Conservation (phyloP, 2,888 invertebrate species). For the Gibbula magus region DNA sequence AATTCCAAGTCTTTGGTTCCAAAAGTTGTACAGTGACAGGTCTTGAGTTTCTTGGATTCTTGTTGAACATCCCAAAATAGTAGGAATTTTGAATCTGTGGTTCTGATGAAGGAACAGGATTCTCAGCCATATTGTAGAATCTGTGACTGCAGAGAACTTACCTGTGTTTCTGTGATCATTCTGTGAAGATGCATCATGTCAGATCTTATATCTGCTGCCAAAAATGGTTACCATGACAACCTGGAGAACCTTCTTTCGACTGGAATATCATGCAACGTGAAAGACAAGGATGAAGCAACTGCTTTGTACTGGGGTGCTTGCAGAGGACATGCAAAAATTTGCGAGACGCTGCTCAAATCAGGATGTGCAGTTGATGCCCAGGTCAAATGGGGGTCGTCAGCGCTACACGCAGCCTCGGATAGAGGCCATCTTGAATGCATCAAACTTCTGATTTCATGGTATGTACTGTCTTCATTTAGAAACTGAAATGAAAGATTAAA, state of each 20-base stretch:
- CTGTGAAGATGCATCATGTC: conserved; percentile 28
- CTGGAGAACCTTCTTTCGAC: conserved; percentile 34
- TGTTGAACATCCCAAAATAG: no score
- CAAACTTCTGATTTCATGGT: conserved; percentile 50
- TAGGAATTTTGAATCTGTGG: no score
- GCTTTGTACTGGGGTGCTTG: conserved; percentile 64
- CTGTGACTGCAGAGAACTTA: no score
- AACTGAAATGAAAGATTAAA: no score
- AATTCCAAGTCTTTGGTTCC: no score
- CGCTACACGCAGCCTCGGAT: conserved; percentile 61
- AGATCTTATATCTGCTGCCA: conserved; percentile 53
- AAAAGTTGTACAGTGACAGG: no score
- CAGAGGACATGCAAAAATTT: conserved; percentile 52
- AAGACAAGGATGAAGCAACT: conserved; percentile 60
- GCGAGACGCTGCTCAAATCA: conserved; percentile 49
- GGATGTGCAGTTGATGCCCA: conserved; percentile 58
- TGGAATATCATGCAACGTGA: conserved; percentile 39
- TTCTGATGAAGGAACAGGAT: no score
- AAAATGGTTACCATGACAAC: conserved; percentile 51
- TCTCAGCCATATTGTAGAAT: no score
- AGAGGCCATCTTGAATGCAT: conserved; percentile 57
- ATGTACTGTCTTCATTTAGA: conserved; percentile 8
- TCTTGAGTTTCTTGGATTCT: no score
- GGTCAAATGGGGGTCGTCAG: conserved; percentile 62
- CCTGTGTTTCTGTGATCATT: no score